Base-by-base conservation (phyloP, 2,113 vertebrate species). In the Peromyscus leucopus region DNA sequence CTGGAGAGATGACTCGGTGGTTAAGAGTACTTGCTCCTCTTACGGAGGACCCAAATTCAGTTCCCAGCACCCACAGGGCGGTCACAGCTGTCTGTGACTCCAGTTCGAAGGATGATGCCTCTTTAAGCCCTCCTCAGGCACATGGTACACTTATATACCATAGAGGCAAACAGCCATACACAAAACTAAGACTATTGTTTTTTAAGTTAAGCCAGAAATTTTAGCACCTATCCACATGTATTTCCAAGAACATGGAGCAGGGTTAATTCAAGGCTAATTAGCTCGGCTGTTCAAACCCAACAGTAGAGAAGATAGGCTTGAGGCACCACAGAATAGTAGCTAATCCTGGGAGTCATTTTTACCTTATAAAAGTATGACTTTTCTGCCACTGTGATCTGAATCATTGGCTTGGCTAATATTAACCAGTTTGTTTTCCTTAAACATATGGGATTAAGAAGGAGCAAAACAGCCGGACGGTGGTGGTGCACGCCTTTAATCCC, bases 241-340 rank as follows among this genome's bases (percentile, higher is more conserved):
- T 46, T 39, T 89, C 17, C 80, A 89, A 93, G 89, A 79, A 92
- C 6, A 6, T 8, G 71, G 24, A 91, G 26, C 13, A 15, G 13
- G 67, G 57, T 96, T 93, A 91, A 95, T 79, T 96, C 39, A 75
- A 57, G 91, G 57, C 26, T 75, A 95, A 88, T 92, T 46, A 88
- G 90, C 69, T 71, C 46, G 72, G 57, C 93, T 76, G 42, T 61
- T 93, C 65, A 86, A 85, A 90, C 84, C 94, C 78, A 89, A 75
- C 7, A 74, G 28, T 74, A 26, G 42, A 95, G 33, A 92, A 94
- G 63, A 84, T 12, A 17, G 19, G 42, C 42, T 75, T n/a, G 75
- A 96, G 39, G 63, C 24, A 85, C 42, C 26, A 36, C 82, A 71
- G 71, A 94, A 55, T 55, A 91, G 85, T 48, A 92, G 46, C 63